These are phyloP conservation scores for Heteractis magnifica DNA, from an alignment of 92 coral and sea anemone genomes.

Conservation along the genomic window DNA sequence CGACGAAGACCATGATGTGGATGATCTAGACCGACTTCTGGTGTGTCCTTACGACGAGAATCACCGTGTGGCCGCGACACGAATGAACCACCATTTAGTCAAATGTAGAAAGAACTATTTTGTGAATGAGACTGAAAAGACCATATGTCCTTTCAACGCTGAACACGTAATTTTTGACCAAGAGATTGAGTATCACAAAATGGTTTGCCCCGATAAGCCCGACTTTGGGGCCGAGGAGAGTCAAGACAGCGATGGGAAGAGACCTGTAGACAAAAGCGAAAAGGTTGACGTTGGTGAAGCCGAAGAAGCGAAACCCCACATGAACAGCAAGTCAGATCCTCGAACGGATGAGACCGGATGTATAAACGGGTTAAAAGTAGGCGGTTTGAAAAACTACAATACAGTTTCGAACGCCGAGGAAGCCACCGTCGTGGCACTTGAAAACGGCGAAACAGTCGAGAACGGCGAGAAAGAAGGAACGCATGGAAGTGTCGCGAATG, in stretches of 20 bases:
- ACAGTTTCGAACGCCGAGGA: conserved; percentile 56
- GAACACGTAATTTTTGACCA: conserved; percentile 70
- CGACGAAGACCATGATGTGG: conserved; percentile 78
- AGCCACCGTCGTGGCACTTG: conserved; percentile 35
- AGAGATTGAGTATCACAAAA: conserved; percentile 77
- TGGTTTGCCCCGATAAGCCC: conserved; percentile 59
- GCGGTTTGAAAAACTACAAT: conserved; percentile 72
- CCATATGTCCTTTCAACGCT: conserved; percentile 91
- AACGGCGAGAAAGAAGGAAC: conserved; percentile 38
- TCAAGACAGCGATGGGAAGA: conserved; percentile 15
- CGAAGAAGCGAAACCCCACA: conserved; percentile 48
- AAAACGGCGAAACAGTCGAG: conserved; percentile 36
- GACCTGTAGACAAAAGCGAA: conserved; percentile 29
- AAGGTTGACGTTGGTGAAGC: conserved; percentile 40
- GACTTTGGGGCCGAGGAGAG: conserved; percentile 31
- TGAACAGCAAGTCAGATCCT: conserved; percentile 34
- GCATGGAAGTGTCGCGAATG: conserved; percentile 46
- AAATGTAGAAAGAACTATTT: conserved; percentile 74
- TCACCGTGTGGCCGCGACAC: conserved; percentile 65
- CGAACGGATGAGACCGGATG: conserved; percentile 85
- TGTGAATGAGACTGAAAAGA: conserved; percentile 59
- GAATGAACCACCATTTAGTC: conserved; percentile 77
- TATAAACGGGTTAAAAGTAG: conserved; percentile 82
- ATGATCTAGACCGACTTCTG: conserved; percentile 62
- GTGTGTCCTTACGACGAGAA: conserved; percentile 76